These are phyloP conservation scores for Girardinichthys multiradiatus DNA, from an alignment of 2,113 vertebrate species.

Conservation along the genomic window DNA sequence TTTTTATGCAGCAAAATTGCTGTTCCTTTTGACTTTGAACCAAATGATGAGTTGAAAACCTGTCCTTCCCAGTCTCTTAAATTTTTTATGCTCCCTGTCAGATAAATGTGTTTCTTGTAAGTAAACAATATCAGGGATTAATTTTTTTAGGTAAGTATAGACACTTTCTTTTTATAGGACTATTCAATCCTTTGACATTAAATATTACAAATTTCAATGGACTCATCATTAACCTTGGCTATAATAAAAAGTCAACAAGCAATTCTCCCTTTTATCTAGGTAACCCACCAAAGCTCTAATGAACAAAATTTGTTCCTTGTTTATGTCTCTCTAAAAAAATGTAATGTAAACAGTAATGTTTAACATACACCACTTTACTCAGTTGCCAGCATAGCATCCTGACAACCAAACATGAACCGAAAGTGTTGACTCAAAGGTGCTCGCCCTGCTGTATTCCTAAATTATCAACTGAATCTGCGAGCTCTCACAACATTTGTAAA, in stretches of 20 bases:
- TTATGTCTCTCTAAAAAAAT: no score
- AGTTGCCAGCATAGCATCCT: not conserved
- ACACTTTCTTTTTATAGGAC: not conserved
- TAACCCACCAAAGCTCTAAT: not conserved
- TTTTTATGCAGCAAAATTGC: no score
- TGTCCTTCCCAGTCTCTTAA: not conserved
- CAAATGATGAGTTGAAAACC: no score
- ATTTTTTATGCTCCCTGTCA: not conserved
- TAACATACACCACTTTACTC: not conserved
- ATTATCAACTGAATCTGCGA: not conserved
- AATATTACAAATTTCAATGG: no score
- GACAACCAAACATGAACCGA: not conserved
- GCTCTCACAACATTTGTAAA: constrained; percentile 1
- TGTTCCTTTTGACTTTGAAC: no score
- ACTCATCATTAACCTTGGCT: no score
- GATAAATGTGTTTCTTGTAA: constrained; percentile 3
- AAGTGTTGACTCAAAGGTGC: not conserved
- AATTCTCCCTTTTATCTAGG: not conserved
- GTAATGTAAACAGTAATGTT: not conserved
- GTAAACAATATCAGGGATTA: not conserved
- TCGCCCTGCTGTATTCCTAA: not conserved
- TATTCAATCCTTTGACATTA: not conserved
- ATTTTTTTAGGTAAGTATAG: not conserved
- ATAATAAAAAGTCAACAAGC: not conserved
- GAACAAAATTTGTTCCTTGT: not conserved